Evolutionary conservation across 1,140 invertebrate genomes (phyloP).

Genomic region (Elymnias hypermnestra): DNA sequence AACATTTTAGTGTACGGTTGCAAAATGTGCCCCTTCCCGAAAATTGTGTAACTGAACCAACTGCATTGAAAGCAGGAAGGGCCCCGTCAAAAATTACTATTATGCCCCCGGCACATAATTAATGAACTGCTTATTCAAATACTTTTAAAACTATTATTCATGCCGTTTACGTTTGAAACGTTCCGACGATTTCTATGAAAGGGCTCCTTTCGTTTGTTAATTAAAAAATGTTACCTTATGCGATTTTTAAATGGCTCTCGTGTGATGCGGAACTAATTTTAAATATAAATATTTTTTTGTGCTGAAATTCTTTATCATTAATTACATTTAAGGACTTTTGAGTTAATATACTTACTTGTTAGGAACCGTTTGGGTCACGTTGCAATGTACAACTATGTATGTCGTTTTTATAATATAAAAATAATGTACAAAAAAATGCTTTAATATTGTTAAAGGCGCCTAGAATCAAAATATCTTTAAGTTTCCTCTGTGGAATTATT

Average conservation of each 20-base stretch:
- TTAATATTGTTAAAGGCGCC: too few species aligned
- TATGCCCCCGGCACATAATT: slow-evolving; percentile 64
- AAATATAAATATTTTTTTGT: slow-evolving; percentile 37
- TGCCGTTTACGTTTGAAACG: slow-evolving; percentile 70
- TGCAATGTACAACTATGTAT: too few species aligned
- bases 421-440: too few species aligned
- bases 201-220: slow-evolving; percentile 59
- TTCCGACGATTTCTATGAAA: slow-evolving; percentile 66
- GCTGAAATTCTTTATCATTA: neutral
- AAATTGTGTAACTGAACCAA: slow-evolving; percentile 65
- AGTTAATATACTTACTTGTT: neutral
- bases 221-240: slow-evolving; percentile 58
- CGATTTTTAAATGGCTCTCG: slow-evolving; percentile 53
- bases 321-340: neutral
- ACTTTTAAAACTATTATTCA: slow-evolving; percentile 75
- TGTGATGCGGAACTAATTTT: slow-evolving; percentile 43
- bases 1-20: slow-evolving; percentile 5
- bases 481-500: too few species aligned
- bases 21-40: slow-evolving; percentile 33
- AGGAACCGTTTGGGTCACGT: too few species aligned
- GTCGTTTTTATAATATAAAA: too few species aligned
- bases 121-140: slow-evolving; percentile 75
- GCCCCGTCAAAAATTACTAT: slow-evolving; percentile 72
- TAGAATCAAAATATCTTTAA: too few species aligned
- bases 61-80: slow-evolving; percentile 67